Percentiles rank a stretch among this genome's conserved stretches.
phyloP scores from a whole-genome alignment of 2,113 vertebrate genomes.

The Tretioscincus oriximinensis region DNA sequence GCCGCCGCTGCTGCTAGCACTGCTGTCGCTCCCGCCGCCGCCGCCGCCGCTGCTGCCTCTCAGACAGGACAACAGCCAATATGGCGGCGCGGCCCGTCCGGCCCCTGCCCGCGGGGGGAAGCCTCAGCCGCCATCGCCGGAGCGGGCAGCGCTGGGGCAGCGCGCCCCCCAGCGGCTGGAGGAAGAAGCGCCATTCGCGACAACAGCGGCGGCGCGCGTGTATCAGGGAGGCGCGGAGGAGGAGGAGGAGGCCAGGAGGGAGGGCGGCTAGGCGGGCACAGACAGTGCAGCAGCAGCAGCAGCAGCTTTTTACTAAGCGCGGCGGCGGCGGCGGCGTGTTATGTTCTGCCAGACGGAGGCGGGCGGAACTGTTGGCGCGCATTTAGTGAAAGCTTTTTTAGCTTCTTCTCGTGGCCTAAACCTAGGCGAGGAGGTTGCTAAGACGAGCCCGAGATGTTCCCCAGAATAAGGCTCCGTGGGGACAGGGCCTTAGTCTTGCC shows the following conservation, averaged over 20 bases:
- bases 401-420: too few species aligned
- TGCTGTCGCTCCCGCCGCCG: background rate
- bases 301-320: too few species aligned
- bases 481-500: background rate
- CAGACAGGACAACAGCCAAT: conserved; percentile 95
- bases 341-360: background rate
- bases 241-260: background rate
- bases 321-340: background rate
- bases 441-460: too few species aligned
- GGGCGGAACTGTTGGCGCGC: background rate
- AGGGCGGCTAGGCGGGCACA: background rate
- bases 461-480: too few species aligned
- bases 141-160: conserved; percentile 21
- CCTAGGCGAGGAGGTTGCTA: background rate
- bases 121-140: conserved; percentile 70
- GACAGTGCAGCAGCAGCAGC: too few species aligned
- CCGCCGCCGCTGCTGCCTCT: conserved; percentile 28
- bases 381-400: too few species aligned
- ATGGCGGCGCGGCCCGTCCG: conserved; percentile 86
- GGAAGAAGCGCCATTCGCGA: background rate
- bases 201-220: conserved; percentile 16
- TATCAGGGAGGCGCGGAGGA: conserved; percentile 50
- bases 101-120: conserved; percentile 69
- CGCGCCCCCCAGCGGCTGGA: conserved; percentile 43
- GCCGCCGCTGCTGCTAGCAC: conserved; percentile 60